Conservation (phyloP, 2,888 invertebrate genomes). For the Aphrophora alni region DNA sequence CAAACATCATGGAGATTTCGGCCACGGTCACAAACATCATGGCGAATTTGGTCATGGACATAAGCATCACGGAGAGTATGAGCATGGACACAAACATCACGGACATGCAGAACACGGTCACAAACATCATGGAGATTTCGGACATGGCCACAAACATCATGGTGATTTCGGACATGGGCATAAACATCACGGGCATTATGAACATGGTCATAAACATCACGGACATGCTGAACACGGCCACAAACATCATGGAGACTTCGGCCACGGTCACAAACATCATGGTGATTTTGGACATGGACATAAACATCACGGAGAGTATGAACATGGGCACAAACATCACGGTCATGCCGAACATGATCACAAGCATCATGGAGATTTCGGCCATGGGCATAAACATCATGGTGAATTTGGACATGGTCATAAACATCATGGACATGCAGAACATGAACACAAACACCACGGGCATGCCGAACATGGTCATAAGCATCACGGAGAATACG, state of each 20-base stretch:
- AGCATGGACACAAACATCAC: conserved; percentile 43
- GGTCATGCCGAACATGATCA: conserved; percentile 19
- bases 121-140: too few relatives aligned
- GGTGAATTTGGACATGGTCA: conserved; percentile 14
- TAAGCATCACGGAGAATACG: conserved; percentile 13
- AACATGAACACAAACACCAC: conserved; percentile 26
- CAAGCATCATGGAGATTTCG: conserved; percentile 18
- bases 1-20: too few relatives aligned
- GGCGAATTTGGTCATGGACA: conserved; percentile 38
- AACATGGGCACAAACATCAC: conserved; percentile 23
- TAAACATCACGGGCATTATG: conserved; percentile 12
- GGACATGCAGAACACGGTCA: conserved; percentile 39
- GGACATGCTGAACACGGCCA: conserved; percentile 23
- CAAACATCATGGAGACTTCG: conserved; percentile 17
- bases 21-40: conserved; percentile 43
- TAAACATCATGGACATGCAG: conserved; percentile 25
- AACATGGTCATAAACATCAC: conserved; percentile 17
- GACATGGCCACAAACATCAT: conserved; percentile 17
- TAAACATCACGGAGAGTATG: conserved; percentile 18
- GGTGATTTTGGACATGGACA: conserved; percentile 9
- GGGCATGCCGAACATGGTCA: conserved; percentile 18
- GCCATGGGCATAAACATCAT: conserved; percentile 21
- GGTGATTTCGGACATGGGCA: conserved; percentile 19
- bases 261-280: conserved; percentile 14
- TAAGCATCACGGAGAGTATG: conserved; percentile 33